phyloP scores from a whole-genome alignment of 1,140 invertebrate species.

The Ruditapes philippinarum region DNA sequence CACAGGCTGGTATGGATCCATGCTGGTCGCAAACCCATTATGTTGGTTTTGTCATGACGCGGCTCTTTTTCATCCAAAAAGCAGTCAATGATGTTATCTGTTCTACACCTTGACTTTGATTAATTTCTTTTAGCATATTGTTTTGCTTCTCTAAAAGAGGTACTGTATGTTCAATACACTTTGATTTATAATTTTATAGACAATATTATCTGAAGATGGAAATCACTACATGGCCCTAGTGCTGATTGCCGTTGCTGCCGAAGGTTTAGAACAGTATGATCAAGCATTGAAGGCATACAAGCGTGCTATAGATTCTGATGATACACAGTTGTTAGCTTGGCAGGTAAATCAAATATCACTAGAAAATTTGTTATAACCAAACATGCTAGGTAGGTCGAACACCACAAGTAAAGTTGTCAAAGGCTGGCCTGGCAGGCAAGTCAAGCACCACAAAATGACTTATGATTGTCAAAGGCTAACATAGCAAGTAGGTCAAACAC shows the following conservation, averaged over 20 bases:
- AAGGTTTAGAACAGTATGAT: conserved; percentile 90
- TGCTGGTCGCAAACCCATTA: no score
- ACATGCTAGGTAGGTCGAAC: no score
- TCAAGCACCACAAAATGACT: no score
- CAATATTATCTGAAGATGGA: conserved; percentile 91
- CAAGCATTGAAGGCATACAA: conserved; percentile 91
- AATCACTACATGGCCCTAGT: conserved; percentile 93
- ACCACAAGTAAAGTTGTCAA: no score
- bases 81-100: neutral
- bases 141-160: neutral
- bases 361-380: no score
- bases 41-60: no score
- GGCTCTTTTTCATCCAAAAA: no score
- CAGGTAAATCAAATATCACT: conserved; percentile 86
- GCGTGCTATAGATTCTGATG: conserved; percentile 90
- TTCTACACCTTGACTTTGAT: neutral
- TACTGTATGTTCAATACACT: neutral
- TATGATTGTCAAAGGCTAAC: no score
- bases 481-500: no score
- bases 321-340: conserved; percentile 91
- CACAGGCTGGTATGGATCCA: no score
- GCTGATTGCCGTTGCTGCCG: conserved; percentile 92
- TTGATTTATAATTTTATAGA: conserved; percentile 77
- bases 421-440: no score
- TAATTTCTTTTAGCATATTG: no score